Conservation (phyloP, 2,797 vertebrate species). For the Labeo calbasu region DNA sequence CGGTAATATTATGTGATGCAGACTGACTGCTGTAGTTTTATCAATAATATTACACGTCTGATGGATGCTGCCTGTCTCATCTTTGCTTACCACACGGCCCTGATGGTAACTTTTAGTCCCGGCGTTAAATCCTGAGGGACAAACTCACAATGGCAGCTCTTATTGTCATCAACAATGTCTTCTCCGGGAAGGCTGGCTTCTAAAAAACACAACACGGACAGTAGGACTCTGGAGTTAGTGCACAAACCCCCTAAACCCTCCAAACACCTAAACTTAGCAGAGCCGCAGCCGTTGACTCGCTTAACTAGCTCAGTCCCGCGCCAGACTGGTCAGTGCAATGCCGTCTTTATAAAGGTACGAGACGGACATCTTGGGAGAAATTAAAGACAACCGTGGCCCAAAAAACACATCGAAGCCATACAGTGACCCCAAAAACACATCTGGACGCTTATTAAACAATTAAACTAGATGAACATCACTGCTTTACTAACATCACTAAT, state of each 20-base stretch:
- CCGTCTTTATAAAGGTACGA: not conserved
- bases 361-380: not conserved
- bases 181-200: constrained; percentile 94
- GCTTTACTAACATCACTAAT: too few relatives aligned
- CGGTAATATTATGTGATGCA: constrained; percentile 18
- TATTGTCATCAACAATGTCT: constrained; percentile 92
- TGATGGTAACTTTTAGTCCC: constrained; percentile 94
- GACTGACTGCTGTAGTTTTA: constrained; percentile 24
- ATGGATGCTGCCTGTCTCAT: constrained; percentile 17
- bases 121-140: constrained; percentile 93
- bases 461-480: not conserved
- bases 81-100: constrained; percentile 91
- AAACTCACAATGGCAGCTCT: constrained; percentile 96
- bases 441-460: not conserved
- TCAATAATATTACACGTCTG: constrained; percentile 32
- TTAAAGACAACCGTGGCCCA: constrained; percentile 53
- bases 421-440: constrained; percentile 21
- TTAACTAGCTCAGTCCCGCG: not conserved
- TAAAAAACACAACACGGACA: constrained; percentile 69
- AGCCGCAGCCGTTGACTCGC: not conserved
- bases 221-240: constrained; percentile 52
- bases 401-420: constrained; percentile 36
- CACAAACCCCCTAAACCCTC: constrained; percentile 39
- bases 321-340: not conserved
- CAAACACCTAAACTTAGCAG: constrained; percentile 50